A percentile compares a stretch with the other conserved stretches of the same genome.
Conservation (phyloP, 2,113 vertebrate genomes). For the Cricetomys ansorgei region DNA sequence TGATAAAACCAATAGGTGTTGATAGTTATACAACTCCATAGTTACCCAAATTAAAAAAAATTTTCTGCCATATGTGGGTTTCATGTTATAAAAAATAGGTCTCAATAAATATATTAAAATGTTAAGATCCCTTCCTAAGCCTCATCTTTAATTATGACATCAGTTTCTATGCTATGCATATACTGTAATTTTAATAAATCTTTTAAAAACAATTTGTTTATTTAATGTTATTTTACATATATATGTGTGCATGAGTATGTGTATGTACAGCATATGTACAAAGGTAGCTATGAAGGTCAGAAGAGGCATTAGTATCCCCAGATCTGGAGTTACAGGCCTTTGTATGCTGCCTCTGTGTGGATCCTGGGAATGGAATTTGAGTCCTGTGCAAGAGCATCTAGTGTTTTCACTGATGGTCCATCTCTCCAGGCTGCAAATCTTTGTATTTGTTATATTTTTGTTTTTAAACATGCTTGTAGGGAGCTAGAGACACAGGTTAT, state of each 20-base stretch:
- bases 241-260: neutral
- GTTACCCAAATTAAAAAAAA: neutral
- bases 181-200: neutral
- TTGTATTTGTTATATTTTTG: neutral
- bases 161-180: neutral
- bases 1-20: neutral
- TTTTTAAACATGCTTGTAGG: constrained; percentile 10
- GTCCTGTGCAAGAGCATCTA: neutral
- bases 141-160: neutral
- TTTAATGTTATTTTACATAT: neutral
- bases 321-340: neutral
- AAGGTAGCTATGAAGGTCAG: neutral
- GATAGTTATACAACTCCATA: neutral
- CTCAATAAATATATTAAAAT: neutral
- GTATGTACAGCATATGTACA: neutral
- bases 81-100: neutral
- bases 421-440: neutral
- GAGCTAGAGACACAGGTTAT: no score
- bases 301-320: no score
- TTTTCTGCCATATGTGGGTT: neutral
- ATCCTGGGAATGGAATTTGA: neutral
- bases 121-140: neutral
- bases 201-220: neutral
- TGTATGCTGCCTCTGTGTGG: neutral
- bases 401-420: neutral